Evolutionary conservation across 2,888 invertebrate species (phyloP).

Genomic region (Drosophila nigritarsus): DNA sequence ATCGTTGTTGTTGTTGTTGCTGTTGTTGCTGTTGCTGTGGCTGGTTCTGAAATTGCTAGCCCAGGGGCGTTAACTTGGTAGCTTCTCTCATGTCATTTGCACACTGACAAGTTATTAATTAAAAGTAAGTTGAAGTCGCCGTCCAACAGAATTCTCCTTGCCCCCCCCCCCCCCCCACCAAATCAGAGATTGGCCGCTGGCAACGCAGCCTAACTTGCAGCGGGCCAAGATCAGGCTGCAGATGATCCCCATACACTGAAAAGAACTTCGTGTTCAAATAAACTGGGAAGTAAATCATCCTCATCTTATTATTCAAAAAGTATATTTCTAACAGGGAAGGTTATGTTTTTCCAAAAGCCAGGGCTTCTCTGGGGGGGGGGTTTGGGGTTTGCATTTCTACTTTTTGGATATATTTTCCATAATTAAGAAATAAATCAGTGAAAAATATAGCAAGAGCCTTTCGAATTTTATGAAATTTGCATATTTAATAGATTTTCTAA

Average conservation of each 20-base stretch:
- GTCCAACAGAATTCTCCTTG: conserved; percentile 19
- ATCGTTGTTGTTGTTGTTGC: not conserved
- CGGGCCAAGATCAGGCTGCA: conserved; percentile 25
- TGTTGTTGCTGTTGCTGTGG: conserved; percentile 10
- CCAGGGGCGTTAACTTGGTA: conserved; percentile 73
- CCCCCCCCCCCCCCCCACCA: conserved; percentile 6
- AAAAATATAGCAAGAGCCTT: not conserved
- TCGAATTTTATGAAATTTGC: not conserved
- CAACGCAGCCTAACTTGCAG: conserved; percentile 5
- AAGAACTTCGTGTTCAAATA: not conserved
- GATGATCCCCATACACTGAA: conserved; percentile 17
- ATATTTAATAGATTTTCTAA: not conserved
- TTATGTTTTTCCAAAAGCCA: not conserved
- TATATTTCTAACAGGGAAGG: not conserved
- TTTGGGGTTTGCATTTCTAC: not conserved
- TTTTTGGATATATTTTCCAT: not conserved
- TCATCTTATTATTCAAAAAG: not conserved
- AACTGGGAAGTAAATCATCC: not conserved
- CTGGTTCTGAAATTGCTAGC: conserved; percentile 63
- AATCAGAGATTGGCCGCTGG: conserved; percentile 28
- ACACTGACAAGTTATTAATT: conserved; percentile 82
- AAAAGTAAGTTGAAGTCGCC: conserved; percentile 66
- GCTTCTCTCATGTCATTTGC: conserved; percentile 79
- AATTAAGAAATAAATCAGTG: not conserved
- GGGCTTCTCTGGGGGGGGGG: no score